These are phyloP conservation scores for Halichoeres trimaculatus DNA, from an alignment of 2,113 vertebrate species.

Conservation along the genomic window DNA sequence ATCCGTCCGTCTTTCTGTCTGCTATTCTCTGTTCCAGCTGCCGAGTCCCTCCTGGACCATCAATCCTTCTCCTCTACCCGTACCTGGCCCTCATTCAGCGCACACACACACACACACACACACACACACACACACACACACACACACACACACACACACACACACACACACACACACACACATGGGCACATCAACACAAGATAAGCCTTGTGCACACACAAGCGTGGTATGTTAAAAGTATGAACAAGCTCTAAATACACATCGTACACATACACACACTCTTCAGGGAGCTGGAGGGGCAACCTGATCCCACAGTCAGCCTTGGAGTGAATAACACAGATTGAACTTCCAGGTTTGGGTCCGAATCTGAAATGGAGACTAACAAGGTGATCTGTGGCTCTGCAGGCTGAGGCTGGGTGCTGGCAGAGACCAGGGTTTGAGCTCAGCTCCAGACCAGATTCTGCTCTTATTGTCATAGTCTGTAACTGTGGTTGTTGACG, in stretches of 20 bases:
- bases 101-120: slow-evolving; percentile 39
- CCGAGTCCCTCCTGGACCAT: slow-evolving; percentile 76
- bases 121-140: neutral
- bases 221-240: slow-evolving; percentile 13
- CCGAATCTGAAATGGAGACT: slow-evolving; percentile 70
- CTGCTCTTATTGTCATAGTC: slow-evolving; percentile 6
- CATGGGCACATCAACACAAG: neutral
- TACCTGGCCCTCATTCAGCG: slow-evolving; percentile 75
- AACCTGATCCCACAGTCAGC: slow-evolving; percentile 75
- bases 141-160: no score
- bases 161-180: neutral
- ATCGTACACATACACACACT: slow-evolving; percentile 11
- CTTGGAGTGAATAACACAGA: slow-evolving; percentile 74
- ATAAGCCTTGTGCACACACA: slow-evolving; percentile 25
- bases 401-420: slow-evolving; percentile 1
- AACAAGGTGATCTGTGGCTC: slow-evolving; percentile 69
- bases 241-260: neutral
- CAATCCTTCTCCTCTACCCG: slow-evolving; percentile 77
- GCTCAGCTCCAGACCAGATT: slow-evolving; percentile 1
- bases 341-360: slow-evolving; percentile 73
- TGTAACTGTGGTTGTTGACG: neutral
- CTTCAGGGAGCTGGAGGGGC: slow-evolving; percentile 63
- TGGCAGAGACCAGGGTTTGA: slow-evolving; percentile 24
- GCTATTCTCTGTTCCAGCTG: slow-evolving; percentile 79
- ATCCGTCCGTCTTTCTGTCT: slow-evolving; percentile 73